phyloP scores from a whole-genome alignment of 2,113 vertebrate genomes.

The Melierax canorus region DNA sequence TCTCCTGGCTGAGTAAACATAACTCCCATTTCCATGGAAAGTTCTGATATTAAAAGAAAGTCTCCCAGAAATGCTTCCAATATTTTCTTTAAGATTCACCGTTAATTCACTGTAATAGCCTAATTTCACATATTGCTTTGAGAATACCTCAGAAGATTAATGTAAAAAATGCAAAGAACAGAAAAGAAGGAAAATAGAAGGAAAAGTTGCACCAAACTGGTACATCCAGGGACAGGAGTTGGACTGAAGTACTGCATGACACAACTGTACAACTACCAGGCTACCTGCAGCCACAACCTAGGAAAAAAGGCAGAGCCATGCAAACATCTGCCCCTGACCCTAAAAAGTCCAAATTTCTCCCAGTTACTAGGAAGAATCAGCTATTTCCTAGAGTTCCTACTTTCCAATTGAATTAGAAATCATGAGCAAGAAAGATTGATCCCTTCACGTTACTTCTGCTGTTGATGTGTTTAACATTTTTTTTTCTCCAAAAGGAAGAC shows the following conservation, averaged over 20 bases:
- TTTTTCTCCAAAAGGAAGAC: neutral
- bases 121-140: neutral
- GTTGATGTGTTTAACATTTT: neutral
- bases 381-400: neutral
- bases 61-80: neutral
- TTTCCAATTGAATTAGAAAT: neutral
- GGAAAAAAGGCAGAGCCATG: neutral
- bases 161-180: neutral
- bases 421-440: neutral
- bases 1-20: neutral
- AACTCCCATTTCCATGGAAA: neutral
- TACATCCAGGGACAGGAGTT: fast-evolving
- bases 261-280: fast-evolving
- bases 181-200: neutral
- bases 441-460: neutral
- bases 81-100: neutral
- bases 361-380: neutral
- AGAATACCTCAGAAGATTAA: neutral
- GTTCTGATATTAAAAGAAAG: neutral
- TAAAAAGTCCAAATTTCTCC: no score
- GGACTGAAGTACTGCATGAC: neutral
- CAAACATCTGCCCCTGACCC: neutral
- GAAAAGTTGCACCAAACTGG: neutral
- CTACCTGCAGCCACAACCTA: neutral
- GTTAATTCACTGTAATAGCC: neutral